Conservation (phyloP, 2,797 vertebrate genomes). For the Pseudocheirus occidentalis region DNA sequence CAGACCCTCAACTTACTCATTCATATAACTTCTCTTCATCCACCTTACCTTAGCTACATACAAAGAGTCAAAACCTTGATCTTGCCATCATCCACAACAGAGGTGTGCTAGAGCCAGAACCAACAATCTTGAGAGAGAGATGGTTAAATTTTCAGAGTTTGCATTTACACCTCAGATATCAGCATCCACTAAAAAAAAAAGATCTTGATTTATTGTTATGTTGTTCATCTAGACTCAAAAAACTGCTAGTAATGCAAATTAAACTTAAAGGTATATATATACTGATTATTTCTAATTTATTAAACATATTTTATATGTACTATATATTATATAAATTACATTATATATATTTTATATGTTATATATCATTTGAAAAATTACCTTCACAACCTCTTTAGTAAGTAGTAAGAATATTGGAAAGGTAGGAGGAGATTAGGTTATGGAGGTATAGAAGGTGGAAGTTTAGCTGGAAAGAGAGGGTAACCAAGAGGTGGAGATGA, state of each 20-base stretch:
- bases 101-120: background rate
- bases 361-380: background rate
- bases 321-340: background rate
- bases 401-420: background rate
- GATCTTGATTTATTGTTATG: background rate
- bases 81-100: background rate
- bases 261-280: background rate
- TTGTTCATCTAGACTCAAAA: background rate
- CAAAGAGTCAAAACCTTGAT: background rate
- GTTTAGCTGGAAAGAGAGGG: background rate
- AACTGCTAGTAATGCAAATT: background rate
- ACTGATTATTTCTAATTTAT: background rate
- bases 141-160: background rate
- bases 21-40: background rate
- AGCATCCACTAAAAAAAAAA: background rate
- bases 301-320: background rate
- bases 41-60: background rate
- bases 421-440: background rate
- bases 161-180: background rate
- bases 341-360: background rate
- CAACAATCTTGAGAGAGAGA: background rate
- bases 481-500: background rate
- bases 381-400: background rate
- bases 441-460: background rate
- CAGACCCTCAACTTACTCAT: background rate